Evolutionary conservation across 2,113 vertebrate species (phyloP).

Genomic region (Xerus inauris): DNA sequence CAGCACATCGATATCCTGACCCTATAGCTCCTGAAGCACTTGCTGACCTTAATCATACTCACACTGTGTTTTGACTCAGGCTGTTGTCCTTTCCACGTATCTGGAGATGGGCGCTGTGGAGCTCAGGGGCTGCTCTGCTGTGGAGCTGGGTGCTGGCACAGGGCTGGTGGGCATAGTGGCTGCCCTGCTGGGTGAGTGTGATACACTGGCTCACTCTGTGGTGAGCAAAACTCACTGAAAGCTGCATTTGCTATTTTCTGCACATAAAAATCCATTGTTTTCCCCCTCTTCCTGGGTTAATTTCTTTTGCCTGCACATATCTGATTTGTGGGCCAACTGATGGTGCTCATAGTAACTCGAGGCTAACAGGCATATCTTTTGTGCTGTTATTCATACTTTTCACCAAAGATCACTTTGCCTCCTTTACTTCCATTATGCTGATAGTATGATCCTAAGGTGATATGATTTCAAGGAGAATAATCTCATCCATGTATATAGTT

Average conservation of each 20-base stretch:
- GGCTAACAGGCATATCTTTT: background rate
- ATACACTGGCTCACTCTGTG: background rate
- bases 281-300: background rate
- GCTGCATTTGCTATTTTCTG: background rate
- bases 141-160: constrained; percentile 97
- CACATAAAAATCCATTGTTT: background rate
- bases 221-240: background rate
- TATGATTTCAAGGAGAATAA: background rate
- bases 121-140: constrained; percentile 86
- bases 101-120: constrained; percentile 92
- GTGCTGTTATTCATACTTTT: background rate
- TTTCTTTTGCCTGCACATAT: background rate
- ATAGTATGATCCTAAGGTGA: background rate
- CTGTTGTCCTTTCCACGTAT: constrained; percentile 93
- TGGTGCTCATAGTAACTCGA: background rate
- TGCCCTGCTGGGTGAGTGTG: constrained; percentile 91
- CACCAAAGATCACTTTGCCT: background rate
- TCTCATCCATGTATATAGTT: background rate
- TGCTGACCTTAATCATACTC: background rate
- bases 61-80: constrained; percentile 86
- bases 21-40: background rate
- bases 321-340: background rate
- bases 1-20: fast-evolving
- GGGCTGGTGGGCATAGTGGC: constrained; percentile 97
- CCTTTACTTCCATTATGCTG: background rate